These are phyloP conservation scores for Lycocerus yunnanus DNA, from an alignment of 2,888 invertebrate species.

Conservation along the genomic window DNA sequence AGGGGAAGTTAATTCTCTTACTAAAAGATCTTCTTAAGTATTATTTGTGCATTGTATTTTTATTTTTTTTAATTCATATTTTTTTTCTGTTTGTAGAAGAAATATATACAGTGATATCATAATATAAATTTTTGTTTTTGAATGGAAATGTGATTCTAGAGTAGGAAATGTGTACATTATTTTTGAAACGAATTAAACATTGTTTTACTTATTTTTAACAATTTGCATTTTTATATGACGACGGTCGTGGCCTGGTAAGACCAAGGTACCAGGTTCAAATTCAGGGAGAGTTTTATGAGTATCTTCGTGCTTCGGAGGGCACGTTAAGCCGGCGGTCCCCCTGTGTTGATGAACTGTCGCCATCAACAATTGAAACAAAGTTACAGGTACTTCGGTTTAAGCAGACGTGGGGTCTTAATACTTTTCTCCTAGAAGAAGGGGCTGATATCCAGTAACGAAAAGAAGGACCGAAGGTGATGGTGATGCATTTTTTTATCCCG, in stretches of 20 bases:
- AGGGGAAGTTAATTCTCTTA: neutral
- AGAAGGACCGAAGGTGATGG: too few species aligned
- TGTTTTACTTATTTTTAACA: neutral
- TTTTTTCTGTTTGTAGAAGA: neutral
- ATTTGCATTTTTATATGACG: neutral
- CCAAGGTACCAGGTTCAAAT: too few species aligned
- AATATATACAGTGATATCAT: neutral
- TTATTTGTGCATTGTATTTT: slow-evolving; percentile 1
- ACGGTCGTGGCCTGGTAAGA: too few species aligned
- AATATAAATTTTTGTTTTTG: neutral
- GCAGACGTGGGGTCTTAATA: too few species aligned
- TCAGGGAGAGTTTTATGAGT: too few species aligned
- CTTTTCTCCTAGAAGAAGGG: too few species aligned
- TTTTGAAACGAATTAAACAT: slow-evolving; percentile 2
- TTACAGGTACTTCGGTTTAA: too few species aligned
- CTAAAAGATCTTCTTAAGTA: neutral
- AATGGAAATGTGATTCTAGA: slow-evolving; percentile 1
- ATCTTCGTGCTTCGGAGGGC: too few species aligned
- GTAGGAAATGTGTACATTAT: slow-evolving; percentile 1
- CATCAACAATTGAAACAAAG: too few species aligned
- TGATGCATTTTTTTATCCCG: neutral
- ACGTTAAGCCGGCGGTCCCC: too few species aligned
- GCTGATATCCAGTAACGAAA: too few species aligned
- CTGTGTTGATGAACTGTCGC: too few species aligned
- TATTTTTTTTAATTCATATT: neutral